phyloP scores from a whole-genome alignment of 2,797 vertebrate species.

The Typhlichthys eigenmanni region DNA sequence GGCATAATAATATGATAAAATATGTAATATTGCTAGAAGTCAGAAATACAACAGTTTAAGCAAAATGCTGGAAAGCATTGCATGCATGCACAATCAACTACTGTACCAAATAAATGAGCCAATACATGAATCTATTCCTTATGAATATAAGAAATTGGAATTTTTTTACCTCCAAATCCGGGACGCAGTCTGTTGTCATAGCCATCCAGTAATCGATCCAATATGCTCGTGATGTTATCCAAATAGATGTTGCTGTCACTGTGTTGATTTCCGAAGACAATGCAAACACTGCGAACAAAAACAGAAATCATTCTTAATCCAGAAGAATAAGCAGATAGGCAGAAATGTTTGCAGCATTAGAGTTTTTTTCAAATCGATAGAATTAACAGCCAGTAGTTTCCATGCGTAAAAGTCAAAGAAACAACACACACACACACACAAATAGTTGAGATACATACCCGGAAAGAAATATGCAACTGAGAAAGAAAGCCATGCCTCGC shows the following conservation, averaged over 20 bases:
- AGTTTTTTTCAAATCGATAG: constrained; percentile 28
- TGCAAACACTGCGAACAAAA: constrained; percentile 75
- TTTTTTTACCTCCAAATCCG: constrained; percentile 88
- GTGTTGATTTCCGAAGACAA: constrained; percentile 72
- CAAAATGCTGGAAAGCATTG: too few species aligned
- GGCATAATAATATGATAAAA: too few species aligned
- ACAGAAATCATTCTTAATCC: constrained; percentile 39
- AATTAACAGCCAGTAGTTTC: constrained; percentile 20
- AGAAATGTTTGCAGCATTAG: constrained; percentile 18
- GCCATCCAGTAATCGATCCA: constrained; percentile 92
- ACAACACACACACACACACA: constrained; percentile 30
- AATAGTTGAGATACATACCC: constrained; percentile 83
- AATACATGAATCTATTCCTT: too few species aligned
- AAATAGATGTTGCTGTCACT: constrained; percentile 81
- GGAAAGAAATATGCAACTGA: constrained; percentile 80
- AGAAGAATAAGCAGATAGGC: constrained; percentile 12
- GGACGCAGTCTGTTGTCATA: constrained; percentile 95
- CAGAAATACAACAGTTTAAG: too few species aligned
- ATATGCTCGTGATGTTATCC: constrained; percentile 90
- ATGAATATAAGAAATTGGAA: constrained; percentile 11
- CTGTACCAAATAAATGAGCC: too few species aligned
- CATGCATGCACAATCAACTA: too few species aligned
- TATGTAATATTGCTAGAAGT: too few species aligned
- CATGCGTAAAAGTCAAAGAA: constrained; percentile 67
- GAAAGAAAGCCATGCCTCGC: constrained; percentile 82